phyloP scores from a whole-genome alignment of 2,888 invertebrate genomes.

The Aspidapion aeneum region DNA sequence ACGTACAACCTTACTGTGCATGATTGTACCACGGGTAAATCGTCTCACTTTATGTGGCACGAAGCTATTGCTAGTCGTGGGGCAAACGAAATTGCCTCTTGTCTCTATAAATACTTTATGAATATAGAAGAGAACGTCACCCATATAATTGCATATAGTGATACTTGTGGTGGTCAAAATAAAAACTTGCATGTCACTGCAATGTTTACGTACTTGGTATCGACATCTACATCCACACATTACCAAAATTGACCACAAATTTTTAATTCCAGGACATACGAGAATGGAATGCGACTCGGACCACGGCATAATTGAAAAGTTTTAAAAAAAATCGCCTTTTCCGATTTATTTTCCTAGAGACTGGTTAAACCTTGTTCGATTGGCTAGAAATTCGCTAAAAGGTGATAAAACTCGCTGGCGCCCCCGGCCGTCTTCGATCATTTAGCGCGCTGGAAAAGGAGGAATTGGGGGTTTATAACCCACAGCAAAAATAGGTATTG shows the following conservation, averaged over 20 bases:
- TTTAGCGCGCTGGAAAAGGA: too few species aligned
- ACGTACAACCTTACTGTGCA: slow-evolving; percentile 35
- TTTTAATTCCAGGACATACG: slow-evolving; percentile 21
- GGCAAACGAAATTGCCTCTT: slow-evolving; percentile 32
- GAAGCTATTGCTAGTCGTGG: slow-evolving; percentile 30
- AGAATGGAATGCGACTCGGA: slow-evolving; percentile 22
- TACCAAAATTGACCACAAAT: slow-evolving; percentile 17
- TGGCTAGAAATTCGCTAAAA: background rate
- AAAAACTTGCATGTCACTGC: slow-evolving; percentile 18
- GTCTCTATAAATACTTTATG: slow-evolving; percentile 19
- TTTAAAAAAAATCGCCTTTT: slow-evolving; percentile 12
- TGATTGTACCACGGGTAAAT: slow-evolving; percentile 15
- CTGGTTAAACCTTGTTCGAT: slow-evolving; percentile 19
- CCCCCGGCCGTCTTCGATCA: too few species aligned
- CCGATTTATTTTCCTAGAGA: slow-evolving; percentile 21
- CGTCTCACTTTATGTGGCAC: slow-evolving; percentile 32
- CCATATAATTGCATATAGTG: slow-evolving; percentile 17
- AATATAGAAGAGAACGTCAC: slow-evolving; percentile 5
- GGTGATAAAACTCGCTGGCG: background rate
- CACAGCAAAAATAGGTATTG: too few species aligned
- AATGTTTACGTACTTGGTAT: slow-evolving; percentile 7
- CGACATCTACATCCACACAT: background rate
- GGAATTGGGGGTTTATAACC: too few species aligned
- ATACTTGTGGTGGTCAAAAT: slow-evolving; percentile 24
- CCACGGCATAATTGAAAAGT: slow-evolving; percentile 22